Evolutionary conservation across 2,888 invertebrate genomes (phyloP).

Genomic region (Aricia artaxerxes): DNA sequence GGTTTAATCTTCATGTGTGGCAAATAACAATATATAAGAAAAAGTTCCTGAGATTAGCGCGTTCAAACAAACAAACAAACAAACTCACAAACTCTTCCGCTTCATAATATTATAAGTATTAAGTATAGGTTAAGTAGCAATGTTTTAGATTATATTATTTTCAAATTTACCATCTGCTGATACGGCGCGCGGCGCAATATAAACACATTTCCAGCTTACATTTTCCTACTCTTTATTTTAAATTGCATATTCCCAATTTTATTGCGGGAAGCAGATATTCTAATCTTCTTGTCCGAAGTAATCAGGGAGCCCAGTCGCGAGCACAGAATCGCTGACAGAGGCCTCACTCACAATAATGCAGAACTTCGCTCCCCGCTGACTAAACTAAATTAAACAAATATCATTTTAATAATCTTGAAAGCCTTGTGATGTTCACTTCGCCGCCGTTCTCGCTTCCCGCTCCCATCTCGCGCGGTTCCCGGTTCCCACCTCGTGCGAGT

Average conservation of each 20-base stretch:
- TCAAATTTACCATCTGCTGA: background rate
- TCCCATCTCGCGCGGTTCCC: background rate
- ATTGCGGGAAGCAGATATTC: background rate
- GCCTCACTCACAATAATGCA: slow-evolving; percentile 3
- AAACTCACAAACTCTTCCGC: too few relatives aligned
- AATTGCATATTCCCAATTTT: background rate
- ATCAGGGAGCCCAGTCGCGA: background rate
- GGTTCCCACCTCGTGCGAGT: background rate
- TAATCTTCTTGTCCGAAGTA: background rate
- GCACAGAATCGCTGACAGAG: slow-evolving; percentile 1
- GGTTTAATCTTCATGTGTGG: too few relatives aligned
- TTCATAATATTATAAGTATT: too few relatives aligned
- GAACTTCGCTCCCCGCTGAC: background rate
- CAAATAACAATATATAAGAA: too few relatives aligned
- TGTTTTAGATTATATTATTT: too few relatives aligned
- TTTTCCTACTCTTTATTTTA: background rate
- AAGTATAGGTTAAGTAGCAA: background rate
- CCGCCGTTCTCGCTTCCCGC: slow-evolving; percentile 30
- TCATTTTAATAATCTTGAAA: slow-evolving; percentile 28
- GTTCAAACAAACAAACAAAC: too few relatives aligned
- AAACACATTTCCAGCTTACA: background rate
- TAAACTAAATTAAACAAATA: slow-evolving; percentile 27
- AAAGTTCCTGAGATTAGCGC: too few relatives aligned
- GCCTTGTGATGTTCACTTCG: background rate
- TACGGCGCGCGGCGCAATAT: background rate